Percentiles rank a stretch among this genome's conserved stretches.
Conservation (phyloP, 2,113 vertebrate genomes). For the Chunga burmeisteri region DNA sequence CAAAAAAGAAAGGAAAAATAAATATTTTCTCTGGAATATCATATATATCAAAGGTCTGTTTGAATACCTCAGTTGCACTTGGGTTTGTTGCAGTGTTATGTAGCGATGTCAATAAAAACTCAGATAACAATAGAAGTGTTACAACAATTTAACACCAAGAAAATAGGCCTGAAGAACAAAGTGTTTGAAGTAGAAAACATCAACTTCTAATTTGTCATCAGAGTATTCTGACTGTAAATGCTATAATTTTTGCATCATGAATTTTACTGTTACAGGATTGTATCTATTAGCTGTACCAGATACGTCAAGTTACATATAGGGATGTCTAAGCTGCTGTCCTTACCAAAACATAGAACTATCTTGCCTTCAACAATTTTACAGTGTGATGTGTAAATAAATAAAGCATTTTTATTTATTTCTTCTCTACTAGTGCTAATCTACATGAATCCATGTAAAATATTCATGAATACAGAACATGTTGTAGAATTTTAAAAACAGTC, state of each 20-base stretch:
- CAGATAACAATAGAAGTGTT: background rate
- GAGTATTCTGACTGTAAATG: background rate
- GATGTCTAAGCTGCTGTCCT: background rate
- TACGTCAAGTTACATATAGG: background rate
- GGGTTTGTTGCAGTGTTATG: background rate
- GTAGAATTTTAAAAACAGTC: background rate
- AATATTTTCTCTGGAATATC: background rate
- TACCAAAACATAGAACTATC: background rate
- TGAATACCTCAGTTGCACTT: background rate
- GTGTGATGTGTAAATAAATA: background rate
- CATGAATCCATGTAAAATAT: background rate
- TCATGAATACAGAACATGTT: background rate
- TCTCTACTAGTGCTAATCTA: background rate
- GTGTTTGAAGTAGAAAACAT: background rate
- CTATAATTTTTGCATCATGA: background rate
- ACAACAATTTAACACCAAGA: background rate
- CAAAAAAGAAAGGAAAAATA: background rate
- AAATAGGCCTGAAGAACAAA: background rate
- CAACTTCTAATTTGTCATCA: background rate
- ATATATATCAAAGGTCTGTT: background rate
- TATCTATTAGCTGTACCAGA: background rate
- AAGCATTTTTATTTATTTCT: background rate
- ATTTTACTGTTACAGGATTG: background rate
- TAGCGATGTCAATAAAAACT: background rate
- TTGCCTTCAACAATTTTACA: background rate